Conservation (phyloP, 2,113 vertebrate genomes). For the Albula goreensis region DNA sequence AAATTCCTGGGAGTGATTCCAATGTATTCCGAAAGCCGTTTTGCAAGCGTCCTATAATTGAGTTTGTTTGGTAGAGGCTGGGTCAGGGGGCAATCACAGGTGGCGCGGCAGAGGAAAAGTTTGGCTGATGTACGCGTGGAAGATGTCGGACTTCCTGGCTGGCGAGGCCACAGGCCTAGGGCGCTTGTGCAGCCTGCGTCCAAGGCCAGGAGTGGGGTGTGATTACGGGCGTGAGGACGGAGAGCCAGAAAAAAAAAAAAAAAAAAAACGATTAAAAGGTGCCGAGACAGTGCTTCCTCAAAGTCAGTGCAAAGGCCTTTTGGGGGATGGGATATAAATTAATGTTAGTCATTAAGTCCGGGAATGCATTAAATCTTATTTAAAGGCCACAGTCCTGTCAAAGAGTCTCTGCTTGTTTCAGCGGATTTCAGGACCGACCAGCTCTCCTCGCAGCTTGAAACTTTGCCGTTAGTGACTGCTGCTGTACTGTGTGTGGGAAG, state of each 20-base stretch:
- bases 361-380: constrained; percentile 26
- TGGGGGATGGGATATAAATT: constrained; percentile 19
- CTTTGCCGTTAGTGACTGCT: too few species aligned
- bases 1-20: constrained; percentile 40
- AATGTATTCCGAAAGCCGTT: constrained; percentile 33
- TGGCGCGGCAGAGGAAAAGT: constrained; percentile 23
- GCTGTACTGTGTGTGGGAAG: too few species aligned
- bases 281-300: neutral
- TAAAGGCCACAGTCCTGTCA: constrained; percentile 15
- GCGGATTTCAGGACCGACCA: too few species aligned
- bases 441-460: too few species aligned
- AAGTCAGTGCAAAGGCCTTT: neutral
- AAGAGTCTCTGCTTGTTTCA: neutral
- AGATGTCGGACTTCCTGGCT: neutral
- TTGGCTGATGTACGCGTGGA: constrained; percentile 35
- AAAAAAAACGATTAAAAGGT: neutral
- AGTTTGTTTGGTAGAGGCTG: constrained; percentile 31
- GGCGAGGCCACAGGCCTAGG: neutral
- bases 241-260: neutral
- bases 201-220: neutral
- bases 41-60: constrained; percentile 44
- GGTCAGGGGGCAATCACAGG: constrained; percentile 13
- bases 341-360: constrained; percentile 25
- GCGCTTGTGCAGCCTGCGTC: neutral
- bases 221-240: neutral